Percentiles rank a stretch among this genome's conserved stretches.
Conservation (phyloP, 2,888 invertebrate genomes). For the Antheraea assamensis region DNA sequence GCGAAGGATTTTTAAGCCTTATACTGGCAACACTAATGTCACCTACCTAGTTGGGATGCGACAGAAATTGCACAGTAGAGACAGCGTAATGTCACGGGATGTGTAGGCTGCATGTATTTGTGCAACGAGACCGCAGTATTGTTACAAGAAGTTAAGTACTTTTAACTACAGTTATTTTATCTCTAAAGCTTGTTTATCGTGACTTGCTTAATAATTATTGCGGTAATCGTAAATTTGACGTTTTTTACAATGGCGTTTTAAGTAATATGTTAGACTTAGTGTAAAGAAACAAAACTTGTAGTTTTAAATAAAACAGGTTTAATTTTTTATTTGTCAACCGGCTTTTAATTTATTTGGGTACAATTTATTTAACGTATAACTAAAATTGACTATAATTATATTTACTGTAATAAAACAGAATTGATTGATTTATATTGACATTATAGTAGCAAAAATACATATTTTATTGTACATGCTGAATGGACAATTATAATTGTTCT, state of each 20-base stretch:
- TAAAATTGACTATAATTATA: no score
- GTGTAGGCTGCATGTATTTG: slow-evolving; percentile 38
- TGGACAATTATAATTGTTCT: no score
- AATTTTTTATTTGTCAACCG: background rate
- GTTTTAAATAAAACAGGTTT: background rate
- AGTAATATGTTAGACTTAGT: background rate
- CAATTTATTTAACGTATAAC: background rate
- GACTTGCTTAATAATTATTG: slow-evolving; percentile 8
- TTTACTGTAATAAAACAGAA: no score
- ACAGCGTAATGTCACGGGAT: slow-evolving; percentile 33
- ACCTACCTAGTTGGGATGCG: slow-evolving; percentile 26
- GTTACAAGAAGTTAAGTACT: slow-evolving; percentile 15
- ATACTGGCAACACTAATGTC: slow-evolving; percentile 21
- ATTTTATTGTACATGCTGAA: no score
- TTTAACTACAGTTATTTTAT: slow-evolving; percentile 16
- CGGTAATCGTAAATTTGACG: background rate
- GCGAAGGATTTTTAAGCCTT: background rate
- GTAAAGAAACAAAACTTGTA: background rate
- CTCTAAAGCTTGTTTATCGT: slow-evolving; percentile 5
- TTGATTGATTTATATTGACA: no score
- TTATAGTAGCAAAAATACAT: no score
- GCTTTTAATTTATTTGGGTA: background rate
- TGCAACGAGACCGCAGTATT: slow-evolving; percentile 47
- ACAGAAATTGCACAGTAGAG: slow-evolving; percentile 56
- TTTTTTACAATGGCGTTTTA: background rate